phyloP scores from a whole-genome alignment of 1,140 invertebrate genomes.

The Mactra quadrangularis region DNA sequence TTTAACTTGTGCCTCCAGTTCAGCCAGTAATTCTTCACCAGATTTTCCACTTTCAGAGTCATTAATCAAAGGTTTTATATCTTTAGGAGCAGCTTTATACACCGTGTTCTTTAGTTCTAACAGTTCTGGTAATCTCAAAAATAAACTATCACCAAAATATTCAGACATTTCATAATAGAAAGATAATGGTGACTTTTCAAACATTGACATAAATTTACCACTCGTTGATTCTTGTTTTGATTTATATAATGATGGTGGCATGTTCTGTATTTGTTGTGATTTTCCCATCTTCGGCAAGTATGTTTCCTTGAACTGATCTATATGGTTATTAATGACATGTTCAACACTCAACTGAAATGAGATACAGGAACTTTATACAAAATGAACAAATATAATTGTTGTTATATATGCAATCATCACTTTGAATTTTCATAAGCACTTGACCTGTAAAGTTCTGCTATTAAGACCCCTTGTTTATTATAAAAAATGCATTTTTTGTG shows the following conservation, averaged over 20 bases:
- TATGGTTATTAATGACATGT: conserved; percentile 62
- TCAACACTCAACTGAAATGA: conserved; percentile 66
- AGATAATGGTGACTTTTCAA: conserved; percentile 63
- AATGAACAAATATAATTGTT: background rate
- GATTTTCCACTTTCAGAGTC: conserved; percentile 74
- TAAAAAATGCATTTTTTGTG: too few relatives aligned
- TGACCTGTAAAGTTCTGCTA: too few relatives aligned
- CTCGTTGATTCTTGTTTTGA: background rate
- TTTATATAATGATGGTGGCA: background rate
- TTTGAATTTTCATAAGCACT: too few relatives aligned
- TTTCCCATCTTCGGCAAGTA: conserved; percentile 8
- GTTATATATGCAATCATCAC: too few relatives aligned
- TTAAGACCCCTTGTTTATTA: too few relatives aligned
- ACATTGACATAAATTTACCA: conserved; percentile 33
- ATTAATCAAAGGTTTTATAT: conserved; percentile 66
- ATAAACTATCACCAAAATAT: conserved; percentile 81
- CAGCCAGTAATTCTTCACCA: conserved; percentile 80
- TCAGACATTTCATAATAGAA: conserved; percentile 80
- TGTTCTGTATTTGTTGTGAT: background rate
- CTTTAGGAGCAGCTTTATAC: conserved; percentile 64
- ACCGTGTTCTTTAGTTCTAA: conserved; percentile 65
- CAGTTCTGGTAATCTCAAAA: conserved; percentile 70
- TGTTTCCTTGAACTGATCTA: conserved; percentile 67
- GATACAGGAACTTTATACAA: background rate
- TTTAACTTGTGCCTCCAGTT: conserved; percentile 73